Conservation (phyloP, 2,888 invertebrate genomes). For the Amphipyra berbera region DNA sequence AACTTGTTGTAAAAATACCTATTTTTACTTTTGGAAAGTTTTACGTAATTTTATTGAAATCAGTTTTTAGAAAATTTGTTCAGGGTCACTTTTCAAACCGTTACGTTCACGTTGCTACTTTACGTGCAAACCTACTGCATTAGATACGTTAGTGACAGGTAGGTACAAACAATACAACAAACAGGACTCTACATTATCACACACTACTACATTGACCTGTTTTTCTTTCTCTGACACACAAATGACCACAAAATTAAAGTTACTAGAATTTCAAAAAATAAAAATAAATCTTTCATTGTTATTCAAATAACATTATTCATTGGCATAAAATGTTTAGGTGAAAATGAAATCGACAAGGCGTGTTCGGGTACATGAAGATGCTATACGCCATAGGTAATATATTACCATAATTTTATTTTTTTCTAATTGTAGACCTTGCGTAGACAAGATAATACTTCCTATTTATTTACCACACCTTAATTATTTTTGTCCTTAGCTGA, state of each 20-base stretch:
- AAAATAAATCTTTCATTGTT: slow-evolving; percentile 42
- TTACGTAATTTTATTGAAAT: background rate
- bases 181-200: slow-evolving; percentile 35
- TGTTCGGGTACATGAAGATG: slow-evolving; percentile 89
- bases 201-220: slow-evolving; percentile 33
- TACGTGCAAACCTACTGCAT: slow-evolving; percentile 22
- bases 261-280: slow-evolving; percentile 28
- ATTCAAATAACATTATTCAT: slow-evolving; percentile 70
- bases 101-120: slow-evolving; percentile 22
- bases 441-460: slow-evolving; percentile 64
- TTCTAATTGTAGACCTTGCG: slow-evolving; percentile 74
- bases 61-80: slow-evolving; percentile 5
- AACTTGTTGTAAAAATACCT: slow-evolving; percentile 1
- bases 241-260: slow-evolving; percentile 8
- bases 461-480: slow-evolving; percentile 56
- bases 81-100: slow-evolving; percentile 18
- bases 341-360: slow-evolving; percentile 89
- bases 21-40: background rate
- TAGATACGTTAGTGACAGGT: slow-evolving; percentile 37
- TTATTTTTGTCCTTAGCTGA: slow-evolving; percentile 57
- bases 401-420: slow-evolving; percentile 74
- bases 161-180: slow-evolving; percentile 47
- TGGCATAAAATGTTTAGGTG: slow-evolving; percentile 89
- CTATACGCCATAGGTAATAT: slow-evolving; percentile 89
- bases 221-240: slow-evolving; percentile 27